Evolutionary conservation across 2,888 invertebrate genomes (phyloP).

Genomic region (Willowsia nigromaculata): DNA sequence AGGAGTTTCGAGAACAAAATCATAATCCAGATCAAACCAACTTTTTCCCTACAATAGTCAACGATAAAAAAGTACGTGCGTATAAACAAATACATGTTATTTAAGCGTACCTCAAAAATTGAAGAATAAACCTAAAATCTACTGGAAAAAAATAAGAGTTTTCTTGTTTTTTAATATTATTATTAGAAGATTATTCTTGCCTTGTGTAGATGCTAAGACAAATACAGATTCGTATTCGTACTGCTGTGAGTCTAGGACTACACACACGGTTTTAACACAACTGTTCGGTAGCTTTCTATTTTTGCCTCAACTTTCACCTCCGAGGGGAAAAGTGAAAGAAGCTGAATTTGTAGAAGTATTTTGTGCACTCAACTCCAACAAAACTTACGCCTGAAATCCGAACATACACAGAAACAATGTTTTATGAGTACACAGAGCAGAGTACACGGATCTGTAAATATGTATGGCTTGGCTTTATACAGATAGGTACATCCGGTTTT

Average conservation of each 20-base stretch:
- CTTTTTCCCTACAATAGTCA: not conserved
- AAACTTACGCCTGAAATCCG: conserved; percentile 12
- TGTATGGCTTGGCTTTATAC: too few relatives aligned
- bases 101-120: not conserved
- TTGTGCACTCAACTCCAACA: conserved; percentile 8
- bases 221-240: not conserved
- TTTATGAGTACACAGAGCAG: not conserved
- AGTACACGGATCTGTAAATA: not conserved
- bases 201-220: conserved; percentile 3
- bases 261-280: not conserved
- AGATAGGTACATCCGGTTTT: not conserved
- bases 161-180: too few relatives aligned
- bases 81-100: not conserved
- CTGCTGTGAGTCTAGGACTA: not conserved
- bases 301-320: conserved; percentile 51
- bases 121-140: conserved; percentile 7
- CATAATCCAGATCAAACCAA: not conserved
- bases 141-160: conserved; percentile 20
- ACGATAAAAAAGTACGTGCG: not conserved
- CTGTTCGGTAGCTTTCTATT: not conserved
- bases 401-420: not conserved
- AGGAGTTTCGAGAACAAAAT: not conserved
- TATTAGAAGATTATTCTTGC: conserved; percentile 10
- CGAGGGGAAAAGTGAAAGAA: conserved; percentile 4
- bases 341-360: not conserved